Percentiles rank a stretch among this genome's conserved stretches.
phyloP scores from a whole-genome alignment of 2,113 vertebrate species.

The Centropus unirufus region DNA sequence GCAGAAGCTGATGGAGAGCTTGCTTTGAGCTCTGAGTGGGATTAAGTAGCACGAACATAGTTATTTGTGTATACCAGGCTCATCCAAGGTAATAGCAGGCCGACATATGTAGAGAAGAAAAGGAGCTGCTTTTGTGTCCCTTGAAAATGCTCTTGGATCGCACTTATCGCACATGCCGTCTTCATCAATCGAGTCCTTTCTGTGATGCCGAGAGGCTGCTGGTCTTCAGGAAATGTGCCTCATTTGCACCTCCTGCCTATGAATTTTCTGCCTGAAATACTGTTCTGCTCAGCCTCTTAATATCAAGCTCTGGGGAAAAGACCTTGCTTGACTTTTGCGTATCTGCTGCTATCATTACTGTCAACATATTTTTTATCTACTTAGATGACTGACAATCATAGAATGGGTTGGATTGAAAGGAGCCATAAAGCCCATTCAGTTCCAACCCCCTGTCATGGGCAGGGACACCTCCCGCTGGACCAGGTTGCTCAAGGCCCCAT shows the following conservation, averaged over 20 bases:
- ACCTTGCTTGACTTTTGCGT: neutral
- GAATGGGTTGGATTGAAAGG: too few species aligned
- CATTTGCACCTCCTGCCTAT: neutral
- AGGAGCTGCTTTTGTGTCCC: neutral
- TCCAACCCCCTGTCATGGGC: too few species aligned
- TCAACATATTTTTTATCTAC: neutral
- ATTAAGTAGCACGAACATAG: neutral
- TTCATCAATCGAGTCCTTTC: neutral
- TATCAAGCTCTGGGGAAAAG: neutral
- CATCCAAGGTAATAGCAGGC: neutral
- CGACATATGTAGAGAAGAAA: neutral
- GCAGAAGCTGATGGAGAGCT: neutral
- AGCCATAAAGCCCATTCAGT: too few species aligned
- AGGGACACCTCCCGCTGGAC: too few species aligned
- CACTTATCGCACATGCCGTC: accelerated
- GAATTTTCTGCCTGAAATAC: neutral
- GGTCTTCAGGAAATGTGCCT: neutral
- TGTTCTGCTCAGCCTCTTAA: neutral
- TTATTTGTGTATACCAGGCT: neutral
- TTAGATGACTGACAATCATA: neutral
- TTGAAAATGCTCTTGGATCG: neutral
- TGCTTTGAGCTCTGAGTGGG: neutral
- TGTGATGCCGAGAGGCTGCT: neutral
- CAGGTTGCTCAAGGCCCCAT: too few species aligned
- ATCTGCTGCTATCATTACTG: neutral